These are phyloP conservation scores for Channa maculata DNA, from an alignment of 2,113 vertebrate species.

Conservation along the genomic window DNA sequence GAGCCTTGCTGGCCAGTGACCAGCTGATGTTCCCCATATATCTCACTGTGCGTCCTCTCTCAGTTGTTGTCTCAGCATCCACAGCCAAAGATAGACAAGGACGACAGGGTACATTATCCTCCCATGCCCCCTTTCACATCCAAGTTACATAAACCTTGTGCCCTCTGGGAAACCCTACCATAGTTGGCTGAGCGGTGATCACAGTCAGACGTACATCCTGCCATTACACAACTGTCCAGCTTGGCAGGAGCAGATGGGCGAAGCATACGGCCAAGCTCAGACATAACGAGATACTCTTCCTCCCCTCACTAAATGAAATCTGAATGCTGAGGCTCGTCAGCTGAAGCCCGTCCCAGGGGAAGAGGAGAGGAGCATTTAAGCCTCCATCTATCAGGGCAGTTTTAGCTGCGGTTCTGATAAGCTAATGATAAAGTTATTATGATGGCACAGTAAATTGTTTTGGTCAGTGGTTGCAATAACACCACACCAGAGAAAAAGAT, in stretches of 20 bases:
- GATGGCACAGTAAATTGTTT: not conserved
- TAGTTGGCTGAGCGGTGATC: slow-evolving; percentile 45
- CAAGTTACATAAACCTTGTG: slow-evolving; percentile 47
- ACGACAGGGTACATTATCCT: slow-evolving; percentile 42
- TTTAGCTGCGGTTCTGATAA: slow-evolving; percentile 7
- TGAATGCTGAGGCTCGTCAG: slow-evolving; percentile 45
- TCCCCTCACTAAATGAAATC: slow-evolving; percentile 61
- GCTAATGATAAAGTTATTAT: not conserved
- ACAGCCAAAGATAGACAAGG: slow-evolving; percentile 58
- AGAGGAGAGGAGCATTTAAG: not conserved
- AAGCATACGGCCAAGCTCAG: slow-evolving; percentile 30
- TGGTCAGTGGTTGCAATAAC: slow-evolving; percentile 35
- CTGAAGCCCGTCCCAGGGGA: slow-evolving; percentile 12
- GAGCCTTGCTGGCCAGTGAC: slow-evolving; percentile 17
- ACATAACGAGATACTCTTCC: slow-evolving; percentile 27
- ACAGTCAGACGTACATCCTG: slow-evolving; percentile 34
- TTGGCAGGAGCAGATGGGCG: slow-evolving; percentile 31
- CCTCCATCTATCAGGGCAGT: not conserved
- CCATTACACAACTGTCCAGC: slow-evolving; percentile 52
- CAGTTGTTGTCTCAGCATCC: slow-evolving; percentile 34
- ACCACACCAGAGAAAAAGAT: not conserved
- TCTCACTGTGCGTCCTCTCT: not conserved
- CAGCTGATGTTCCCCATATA: slow-evolving; percentile 39
- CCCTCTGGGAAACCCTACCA: slow-evolving; percentile 39
- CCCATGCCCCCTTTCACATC: slow-evolving; percentile 48